phyloP scores from a whole-genome alignment of 2,797 vertebrate genomes.

The Chiloscyllium punctatum region DNA sequence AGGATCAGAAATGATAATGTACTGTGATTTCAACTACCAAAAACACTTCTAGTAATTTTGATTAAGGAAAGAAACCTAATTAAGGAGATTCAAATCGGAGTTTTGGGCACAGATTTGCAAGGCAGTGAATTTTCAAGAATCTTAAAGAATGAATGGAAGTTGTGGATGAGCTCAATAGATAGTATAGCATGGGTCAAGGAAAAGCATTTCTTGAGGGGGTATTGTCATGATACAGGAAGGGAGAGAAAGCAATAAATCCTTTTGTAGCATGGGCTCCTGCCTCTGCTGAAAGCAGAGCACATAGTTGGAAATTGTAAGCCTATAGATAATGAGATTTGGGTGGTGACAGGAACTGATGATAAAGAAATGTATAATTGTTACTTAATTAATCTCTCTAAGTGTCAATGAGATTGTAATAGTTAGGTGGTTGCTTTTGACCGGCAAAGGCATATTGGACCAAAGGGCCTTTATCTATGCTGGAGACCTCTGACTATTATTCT shows the following conservation, averaged over 20 bases:
- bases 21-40: neutral
- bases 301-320: neutral
- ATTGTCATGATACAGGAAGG: neutral
- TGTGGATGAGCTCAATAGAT: neutral
- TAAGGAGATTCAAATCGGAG: neutral
- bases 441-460: too few species aligned
- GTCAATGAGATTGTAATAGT: too few species aligned
- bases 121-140: neutral
- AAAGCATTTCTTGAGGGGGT: neutral
- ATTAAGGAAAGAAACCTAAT: neutral
- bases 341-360: neutral
- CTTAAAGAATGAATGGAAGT: neutral
- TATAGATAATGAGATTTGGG: neutral
- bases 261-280: neutral
- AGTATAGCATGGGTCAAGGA: neutral
- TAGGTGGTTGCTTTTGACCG: too few species aligned
- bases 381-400: neutral
- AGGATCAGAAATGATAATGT: neutral
- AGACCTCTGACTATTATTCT: too few species aligned
- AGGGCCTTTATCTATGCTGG: too few species aligned
- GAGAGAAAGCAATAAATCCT: neutral
- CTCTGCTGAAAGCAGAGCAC: neutral
- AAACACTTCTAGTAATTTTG: neutral
- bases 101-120: neutral
- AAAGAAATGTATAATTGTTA: neutral